A percentile compares a stretch with the other conserved stretches of the same genome.
phyloP scores from a whole-genome alignment of 1,140 invertebrate genomes.

The Elysia chlorotica region DNA sequence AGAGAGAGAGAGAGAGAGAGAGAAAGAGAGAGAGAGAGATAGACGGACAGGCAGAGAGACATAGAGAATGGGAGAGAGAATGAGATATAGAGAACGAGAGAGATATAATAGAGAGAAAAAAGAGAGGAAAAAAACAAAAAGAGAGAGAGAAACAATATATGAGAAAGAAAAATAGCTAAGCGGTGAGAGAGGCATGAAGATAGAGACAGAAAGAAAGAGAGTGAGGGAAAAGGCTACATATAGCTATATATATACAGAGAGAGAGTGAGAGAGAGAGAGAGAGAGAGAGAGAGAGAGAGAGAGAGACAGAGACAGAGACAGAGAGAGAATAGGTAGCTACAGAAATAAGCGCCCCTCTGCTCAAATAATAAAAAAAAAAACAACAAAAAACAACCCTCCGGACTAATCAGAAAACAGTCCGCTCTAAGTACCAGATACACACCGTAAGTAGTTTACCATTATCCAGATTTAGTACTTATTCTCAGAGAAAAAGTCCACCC shows the following conservation, averaged over 20 bases:
- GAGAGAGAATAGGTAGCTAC: not conserved
- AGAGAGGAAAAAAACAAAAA: not conserved
- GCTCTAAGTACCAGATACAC: too few species aligned
- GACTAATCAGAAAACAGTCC: too few species aligned
- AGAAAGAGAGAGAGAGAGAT: not conserved
- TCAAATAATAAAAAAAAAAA: too few species aligned
- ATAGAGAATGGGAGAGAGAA: too few species aligned
- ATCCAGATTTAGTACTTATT: too few species aligned
- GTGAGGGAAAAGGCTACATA: not conserved
- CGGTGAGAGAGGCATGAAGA: not conserved
- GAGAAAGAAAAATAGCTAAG: not conserved
- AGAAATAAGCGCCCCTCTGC: too few species aligned
- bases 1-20: not conserved
- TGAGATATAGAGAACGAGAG: not conserved
- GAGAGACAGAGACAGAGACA: not conserved
- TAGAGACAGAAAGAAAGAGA: not conserved
- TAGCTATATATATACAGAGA: not conserved
- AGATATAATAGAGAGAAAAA: not conserved
- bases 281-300: constrained; percentile 14
- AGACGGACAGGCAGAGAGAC: not conserved
- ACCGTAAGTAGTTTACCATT: too few species aligned
- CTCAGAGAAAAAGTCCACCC: too few species aligned
- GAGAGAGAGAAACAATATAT: not conserved
- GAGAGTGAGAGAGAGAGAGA: not conserved
- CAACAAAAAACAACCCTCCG: too few species aligned